Evolutionary conservation across 1,140 invertebrate genomes (phyloP), one percentile per base, ranked within the genome.

Genomic region (Drosophila azteca): DNA sequence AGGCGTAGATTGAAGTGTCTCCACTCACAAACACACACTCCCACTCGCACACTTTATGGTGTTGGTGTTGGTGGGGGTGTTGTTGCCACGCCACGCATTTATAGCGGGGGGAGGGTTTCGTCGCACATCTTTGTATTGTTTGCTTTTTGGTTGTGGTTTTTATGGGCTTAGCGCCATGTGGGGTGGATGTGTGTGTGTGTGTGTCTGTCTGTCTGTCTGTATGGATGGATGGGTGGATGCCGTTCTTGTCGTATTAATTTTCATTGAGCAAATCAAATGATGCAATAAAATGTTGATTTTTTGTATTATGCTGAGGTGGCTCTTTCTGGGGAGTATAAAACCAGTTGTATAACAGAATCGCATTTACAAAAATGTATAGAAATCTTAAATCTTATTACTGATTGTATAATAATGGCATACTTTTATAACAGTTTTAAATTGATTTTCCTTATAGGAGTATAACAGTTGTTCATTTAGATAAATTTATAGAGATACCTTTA

Each of bases 231-330:
- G 8, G 45, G 52, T 51, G 45, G 39, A 26, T 17, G 7, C 8
- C 17, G 39, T 39, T 79, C 50, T 48, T 43, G 50, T 26, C 35
- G 48, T 72, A 82, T 82, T 82, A 62, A 69, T 62, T 77, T 82
- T 65, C 63, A 78, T 82, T 68, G 64, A 63, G 73, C 45, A 73
- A 63, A 77, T 81, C 64, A 77, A 51, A 53, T 58, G 62, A 29
- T 61, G 43, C 54, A 66, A 80, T 66, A 59, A 58, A 80, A 70
- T 79, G 68, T 67, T 63, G 65, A 62, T 76, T 70, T 44, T 50
- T 45, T 13, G 20, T 15, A 50, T 58, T 69, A 13, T 39, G 35
- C 35, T 39, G 35, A 13, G 35, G 11, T 39, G 11, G 35, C 35
- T 39, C 35, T 39, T 57, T 17, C 6, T n/a, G 8, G 8, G 11